Evolutionary conservation across 2,113 vertebrate species (phyloP), one percentile per base, ranked within the genome.

Genomic region (Chloebia gouldiae): DNA sequence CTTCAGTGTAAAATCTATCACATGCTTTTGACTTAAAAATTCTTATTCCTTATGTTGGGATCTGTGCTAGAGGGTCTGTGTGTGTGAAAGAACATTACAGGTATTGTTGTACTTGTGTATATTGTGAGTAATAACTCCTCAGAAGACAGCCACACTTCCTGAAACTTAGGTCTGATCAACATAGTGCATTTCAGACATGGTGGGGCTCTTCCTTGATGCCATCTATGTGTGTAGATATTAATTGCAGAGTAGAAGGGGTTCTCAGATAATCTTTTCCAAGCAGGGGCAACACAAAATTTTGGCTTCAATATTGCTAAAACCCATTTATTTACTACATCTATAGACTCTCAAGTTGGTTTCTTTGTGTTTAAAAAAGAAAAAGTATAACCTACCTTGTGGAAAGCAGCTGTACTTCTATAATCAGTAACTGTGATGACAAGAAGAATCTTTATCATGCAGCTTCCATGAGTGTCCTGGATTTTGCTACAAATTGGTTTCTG

Each of bases 381-480:
- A 45, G 9, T 44, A 5, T 86, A 40, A 44, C 44, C 20, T 51
- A 73, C 47, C 33, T 69, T 0, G 0, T 49, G 54, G 59, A 90
- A 92, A 54, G 75, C 81, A 82, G 39, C 57, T 93, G 40, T 84
- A 18, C 37, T 69, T 54, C 72, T 86, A 61, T 79, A 61, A 51
- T 68, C 72, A 61, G 42, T 72, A 53, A 68, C 45, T 68, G 16
- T 54, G 70, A 72, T 85, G 45, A 35, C 31, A 53, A 63, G 57
- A 61, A 81, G 77, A 92, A 82, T 82, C 42, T 73, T 76, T 79
- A 79, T 91, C 66, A 12, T 63, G 72, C 35, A 9, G 30, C 63
- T 90, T 87, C 66, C 39, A 14, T 56, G 59, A 83, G 60, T 30
- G 60, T 73, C 94, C 75, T 95, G 92, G 76, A 96, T 95, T 94